Evolutionary conservation across 37 sponge, comb jelly and placozoan genomes (phyloP).

Genomic region (Spongilla lacustris): DNA sequence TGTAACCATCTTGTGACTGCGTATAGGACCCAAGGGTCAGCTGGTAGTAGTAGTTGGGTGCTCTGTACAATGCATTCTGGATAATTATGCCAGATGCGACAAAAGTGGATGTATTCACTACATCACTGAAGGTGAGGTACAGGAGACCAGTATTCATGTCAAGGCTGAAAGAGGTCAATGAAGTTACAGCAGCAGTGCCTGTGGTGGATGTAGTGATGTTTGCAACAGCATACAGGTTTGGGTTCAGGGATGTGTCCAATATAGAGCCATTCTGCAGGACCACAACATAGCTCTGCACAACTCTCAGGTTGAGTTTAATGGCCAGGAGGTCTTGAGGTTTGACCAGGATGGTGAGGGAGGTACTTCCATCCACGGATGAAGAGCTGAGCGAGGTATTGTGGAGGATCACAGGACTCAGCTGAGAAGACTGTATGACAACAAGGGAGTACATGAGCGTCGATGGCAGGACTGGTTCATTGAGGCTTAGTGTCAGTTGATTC

Average conservation of each 20-base stretch:
- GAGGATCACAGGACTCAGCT: neutral
- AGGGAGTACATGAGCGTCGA: constrained; percentile 50
- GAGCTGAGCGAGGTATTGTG: constrained; percentile 25
- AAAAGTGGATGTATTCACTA: constrained; percentile 72
- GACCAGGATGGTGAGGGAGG: constrained; percentile 50
- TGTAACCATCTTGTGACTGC: constrained; percentile 53
- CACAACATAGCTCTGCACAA: neutral
- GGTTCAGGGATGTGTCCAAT: constrained; percentile 62
- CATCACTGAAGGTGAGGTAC: constrained; percentile 77
- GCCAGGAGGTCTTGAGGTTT: constrained; percentile 55
- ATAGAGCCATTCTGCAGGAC: constrained; percentile 37
- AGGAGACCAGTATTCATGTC: constrained; percentile 77
- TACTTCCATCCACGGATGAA: constrained; percentile 50
- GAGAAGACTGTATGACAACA: constrained; percentile 42
- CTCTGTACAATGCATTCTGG: constrained; percentile 65
- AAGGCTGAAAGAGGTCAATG: constrained; percentile 61
- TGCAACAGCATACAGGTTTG: constrained; percentile 20
- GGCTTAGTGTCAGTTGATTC: constrained; percentile 71
- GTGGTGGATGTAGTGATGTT: constrained; percentile 2
- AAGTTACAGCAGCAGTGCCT: constrained; percentile 31
- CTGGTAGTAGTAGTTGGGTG: constrained; percentile 36
- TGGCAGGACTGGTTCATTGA: constrained; percentile 86
- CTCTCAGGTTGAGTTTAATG: constrained; percentile 61
- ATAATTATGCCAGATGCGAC: constrained; percentile 62
- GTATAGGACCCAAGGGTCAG: constrained; percentile 58